Conservation (phyloP, 2,888 invertebrate genomes). For the Epistrophe eligans region DNA sequence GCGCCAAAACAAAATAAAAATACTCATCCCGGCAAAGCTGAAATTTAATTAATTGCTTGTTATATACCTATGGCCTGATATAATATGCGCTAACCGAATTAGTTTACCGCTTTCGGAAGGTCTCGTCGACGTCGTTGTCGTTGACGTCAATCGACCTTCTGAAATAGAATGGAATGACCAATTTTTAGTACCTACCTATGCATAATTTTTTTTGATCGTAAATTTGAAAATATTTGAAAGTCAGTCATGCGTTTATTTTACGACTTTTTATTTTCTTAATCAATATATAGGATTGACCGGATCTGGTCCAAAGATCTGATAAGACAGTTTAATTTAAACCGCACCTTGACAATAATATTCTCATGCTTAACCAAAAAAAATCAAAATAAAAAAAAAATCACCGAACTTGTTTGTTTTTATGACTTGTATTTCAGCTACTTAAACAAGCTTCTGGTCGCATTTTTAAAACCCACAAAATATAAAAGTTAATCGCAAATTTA, state of each 20-base stretch:
- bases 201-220: constrained; percentile 25
- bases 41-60: constrained; percentile 68
- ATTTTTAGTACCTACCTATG: constrained; percentile 14
- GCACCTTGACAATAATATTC: constrained; percentile 13
- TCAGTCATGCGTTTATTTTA: constrained; percentile 29
- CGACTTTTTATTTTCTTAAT: constrained; percentile 6
- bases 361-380: not conserved
- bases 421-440: constrained; percentile 23
- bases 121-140: constrained; percentile 8
- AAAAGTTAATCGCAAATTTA: constrained; percentile 45
- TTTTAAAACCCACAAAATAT: constrained; percentile 6
- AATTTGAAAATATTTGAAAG: constrained; percentile 43
- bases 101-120: constrained; percentile 32
- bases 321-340: constrained; percentile 29
- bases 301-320: constrained; percentile 42
- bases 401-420: constrained; percentile 41
- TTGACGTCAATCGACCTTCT: constrained; percentile 11
- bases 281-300: constrained; percentile 13
- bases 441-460: constrained; percentile 53
- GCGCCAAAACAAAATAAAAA: constrained; percentile 42
- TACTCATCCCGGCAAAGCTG: not conserved
- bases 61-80: constrained; percentile 36
- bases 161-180: constrained; percentile 38
- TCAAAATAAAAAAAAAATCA: not conserved
- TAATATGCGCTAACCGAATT: constrained; percentile 37